These are phyloP conservation scores for Cebus imitator DNA, from an alignment of 2,113 vertebrate genomes.

Conservation along the genomic window DNA sequence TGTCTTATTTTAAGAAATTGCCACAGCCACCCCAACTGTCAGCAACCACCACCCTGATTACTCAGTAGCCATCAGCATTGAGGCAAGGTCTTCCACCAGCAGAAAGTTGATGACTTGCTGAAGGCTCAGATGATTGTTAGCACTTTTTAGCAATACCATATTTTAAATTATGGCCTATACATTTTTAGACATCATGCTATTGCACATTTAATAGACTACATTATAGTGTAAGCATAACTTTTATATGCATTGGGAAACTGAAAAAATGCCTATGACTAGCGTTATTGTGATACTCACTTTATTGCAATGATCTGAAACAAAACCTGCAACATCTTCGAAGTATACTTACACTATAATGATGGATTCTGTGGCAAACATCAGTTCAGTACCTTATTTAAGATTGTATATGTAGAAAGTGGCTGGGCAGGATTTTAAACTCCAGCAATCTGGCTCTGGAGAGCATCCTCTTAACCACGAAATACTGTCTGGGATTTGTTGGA, in stretches of 20 bases:
- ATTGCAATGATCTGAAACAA: background rate
- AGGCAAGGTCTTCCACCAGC: background rate
- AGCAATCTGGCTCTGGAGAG: background rate
- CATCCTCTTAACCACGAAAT: rapidly evolving
- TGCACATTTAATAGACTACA: background rate
- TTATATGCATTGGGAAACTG: background rate
- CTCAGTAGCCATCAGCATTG: background rate
- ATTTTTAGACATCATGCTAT: background rate
- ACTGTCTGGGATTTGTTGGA: background rate
- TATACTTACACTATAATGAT: background rate
- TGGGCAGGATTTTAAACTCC: background rate
- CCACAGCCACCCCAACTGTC: background rate
- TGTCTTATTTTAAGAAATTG: background rate
- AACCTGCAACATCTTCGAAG: background rate
- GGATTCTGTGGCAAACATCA: background rate
- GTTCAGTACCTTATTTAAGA: background rate
- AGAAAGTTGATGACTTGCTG: background rate
- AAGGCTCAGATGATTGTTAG: background rate
- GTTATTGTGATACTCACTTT: background rate
- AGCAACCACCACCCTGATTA: background rate
- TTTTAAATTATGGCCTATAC: background rate
- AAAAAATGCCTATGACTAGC: background rate
- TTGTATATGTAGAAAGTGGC: background rate
- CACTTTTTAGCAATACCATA: background rate
- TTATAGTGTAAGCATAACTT: background rate